A percentile compares a stretch with the other conserved stretches of the same genome.
These are phyloP conservation scores for Calcarius lapponicus DNA, from an alignment of 2,797 vertebrate species.

Conservation along the genomic window DNA sequence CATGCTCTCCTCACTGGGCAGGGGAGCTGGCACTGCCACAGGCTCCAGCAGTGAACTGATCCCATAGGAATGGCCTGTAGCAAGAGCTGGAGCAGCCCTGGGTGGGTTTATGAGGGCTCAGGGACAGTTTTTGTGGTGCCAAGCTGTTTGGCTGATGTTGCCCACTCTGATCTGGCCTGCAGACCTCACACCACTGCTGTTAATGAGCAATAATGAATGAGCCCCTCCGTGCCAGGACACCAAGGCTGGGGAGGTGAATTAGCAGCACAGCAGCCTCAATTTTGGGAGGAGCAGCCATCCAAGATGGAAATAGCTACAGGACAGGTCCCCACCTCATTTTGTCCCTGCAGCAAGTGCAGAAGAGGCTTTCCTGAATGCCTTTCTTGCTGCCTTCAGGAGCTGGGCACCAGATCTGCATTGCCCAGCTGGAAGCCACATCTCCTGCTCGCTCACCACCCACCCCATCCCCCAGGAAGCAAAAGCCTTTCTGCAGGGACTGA, in stretches of 20 bases:
- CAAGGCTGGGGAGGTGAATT: not conserved
- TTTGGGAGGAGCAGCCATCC: not conserved
- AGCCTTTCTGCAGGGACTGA: not conserved
- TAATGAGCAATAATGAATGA: not conserved
- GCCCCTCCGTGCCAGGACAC: not conserved
- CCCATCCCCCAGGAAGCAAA: not conserved
- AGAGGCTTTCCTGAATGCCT: not conserved
- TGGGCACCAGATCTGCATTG: not conserved
- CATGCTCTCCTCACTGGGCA: accelerated
- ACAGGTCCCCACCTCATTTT: not conserved
- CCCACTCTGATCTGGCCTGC: not conserved
- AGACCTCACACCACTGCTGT: not conserved
- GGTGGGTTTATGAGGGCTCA: not conserved
- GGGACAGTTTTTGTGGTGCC: accelerated
- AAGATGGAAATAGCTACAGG: not conserved
- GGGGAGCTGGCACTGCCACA: not conserved
- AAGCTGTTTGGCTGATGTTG: not conserved
- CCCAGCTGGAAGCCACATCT: not conserved
- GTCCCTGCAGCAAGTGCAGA: not conserved
- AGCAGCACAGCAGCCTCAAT: not conserved
- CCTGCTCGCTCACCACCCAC: not conserved
- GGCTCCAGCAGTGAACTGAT: accelerated
- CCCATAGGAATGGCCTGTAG: accelerated
- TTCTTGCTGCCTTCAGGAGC: not conserved
- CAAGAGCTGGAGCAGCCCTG: not conserved